Evolutionary conservation across 2,888 invertebrate genomes (phyloP).

Genomic region (Cephus pygmeus): DNA sequence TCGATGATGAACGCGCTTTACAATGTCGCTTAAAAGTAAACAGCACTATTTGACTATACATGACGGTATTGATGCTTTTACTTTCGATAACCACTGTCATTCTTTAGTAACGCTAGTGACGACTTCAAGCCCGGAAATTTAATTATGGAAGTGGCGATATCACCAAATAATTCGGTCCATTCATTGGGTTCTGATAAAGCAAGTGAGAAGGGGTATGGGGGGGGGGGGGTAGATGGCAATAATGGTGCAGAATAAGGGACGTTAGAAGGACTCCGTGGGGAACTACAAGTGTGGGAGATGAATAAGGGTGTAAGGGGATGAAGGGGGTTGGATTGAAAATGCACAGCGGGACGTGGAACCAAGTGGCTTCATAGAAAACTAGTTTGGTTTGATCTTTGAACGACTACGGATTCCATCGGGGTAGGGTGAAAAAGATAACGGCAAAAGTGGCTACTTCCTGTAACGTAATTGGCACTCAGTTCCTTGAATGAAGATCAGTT

Average conservation of each 20-base stretch:
- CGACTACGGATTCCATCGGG: neutral
- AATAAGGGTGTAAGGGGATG: neutral
- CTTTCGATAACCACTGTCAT: neutral
- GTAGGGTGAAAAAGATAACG: neutral
- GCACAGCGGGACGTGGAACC: neutral
- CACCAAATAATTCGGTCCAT: neutral
- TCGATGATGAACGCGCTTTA: neutral
- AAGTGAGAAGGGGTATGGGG: neutral
- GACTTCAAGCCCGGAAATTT: neutral
- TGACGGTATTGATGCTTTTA: neutral
- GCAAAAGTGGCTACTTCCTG: neutral
- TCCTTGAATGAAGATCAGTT: constrained; percentile 18
- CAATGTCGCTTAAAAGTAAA: neutral
- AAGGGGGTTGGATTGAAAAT: neutral
- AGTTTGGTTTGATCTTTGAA: neutral
- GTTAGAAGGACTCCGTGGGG: neutral
- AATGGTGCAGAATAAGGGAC: neutral
- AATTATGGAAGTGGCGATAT: neutral
- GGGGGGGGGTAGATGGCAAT: neutral
- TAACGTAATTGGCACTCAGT: constrained; percentile 26
- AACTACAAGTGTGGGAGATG: neutral
- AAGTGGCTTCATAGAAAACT: neutral
- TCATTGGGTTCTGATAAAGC: neutral
- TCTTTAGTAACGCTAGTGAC: neutral
- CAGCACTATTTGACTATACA: neutral